phyloP scores from a whole-genome alignment of 2,888 invertebrate species.

The Leucophenga montana region DNA sequence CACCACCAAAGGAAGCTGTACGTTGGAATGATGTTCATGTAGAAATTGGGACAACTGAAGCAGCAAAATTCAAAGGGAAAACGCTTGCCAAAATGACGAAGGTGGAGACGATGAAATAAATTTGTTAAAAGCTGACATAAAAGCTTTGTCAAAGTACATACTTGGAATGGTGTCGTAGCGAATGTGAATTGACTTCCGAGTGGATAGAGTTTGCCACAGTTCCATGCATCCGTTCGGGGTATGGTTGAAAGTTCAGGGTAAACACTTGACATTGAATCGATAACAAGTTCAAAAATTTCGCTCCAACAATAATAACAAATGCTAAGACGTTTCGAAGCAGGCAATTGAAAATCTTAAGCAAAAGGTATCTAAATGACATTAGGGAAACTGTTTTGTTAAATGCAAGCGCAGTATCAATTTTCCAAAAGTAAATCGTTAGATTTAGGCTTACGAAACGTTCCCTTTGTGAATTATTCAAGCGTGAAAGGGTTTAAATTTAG shows the following conservation, averaged over 20 bases:
- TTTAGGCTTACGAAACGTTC: not conserved
- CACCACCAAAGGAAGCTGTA: conserved; percentile 4
- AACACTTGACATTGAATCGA: conserved; percentile 63
- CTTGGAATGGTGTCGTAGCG: not conserved
- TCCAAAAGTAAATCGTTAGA: not conserved
- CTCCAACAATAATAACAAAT: not conserved
- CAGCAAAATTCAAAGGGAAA: too few relatives aligned
- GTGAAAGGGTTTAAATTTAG: not conserved
- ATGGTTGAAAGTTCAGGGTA: conserved; percentile 46
- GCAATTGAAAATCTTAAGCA: not conserved
- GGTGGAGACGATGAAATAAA: not conserved
- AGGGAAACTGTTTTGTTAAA: not conserved
- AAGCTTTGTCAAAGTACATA: conserved; percentile 10
- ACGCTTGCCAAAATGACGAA: too few relatives aligned
- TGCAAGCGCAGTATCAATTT: too few relatives aligned
- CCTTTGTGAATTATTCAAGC: not conserved
- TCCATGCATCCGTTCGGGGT: too few relatives aligned
- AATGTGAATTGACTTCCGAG: too few relatives aligned
- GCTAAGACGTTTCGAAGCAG: not conserved
- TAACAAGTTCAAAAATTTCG: conserved; percentile 49
- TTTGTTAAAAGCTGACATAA: conserved; percentile 12
- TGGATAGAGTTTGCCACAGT: not conserved
- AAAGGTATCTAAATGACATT: not conserved
- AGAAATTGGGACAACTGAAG: too few relatives aligned
- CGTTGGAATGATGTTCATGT: not conserved